Evolutionary conservation across 2,113 vertebrate genomes (phyloP), one percentile per base, ranked within the genome.

Genomic region (Trochalopteron elliotii): DNA sequence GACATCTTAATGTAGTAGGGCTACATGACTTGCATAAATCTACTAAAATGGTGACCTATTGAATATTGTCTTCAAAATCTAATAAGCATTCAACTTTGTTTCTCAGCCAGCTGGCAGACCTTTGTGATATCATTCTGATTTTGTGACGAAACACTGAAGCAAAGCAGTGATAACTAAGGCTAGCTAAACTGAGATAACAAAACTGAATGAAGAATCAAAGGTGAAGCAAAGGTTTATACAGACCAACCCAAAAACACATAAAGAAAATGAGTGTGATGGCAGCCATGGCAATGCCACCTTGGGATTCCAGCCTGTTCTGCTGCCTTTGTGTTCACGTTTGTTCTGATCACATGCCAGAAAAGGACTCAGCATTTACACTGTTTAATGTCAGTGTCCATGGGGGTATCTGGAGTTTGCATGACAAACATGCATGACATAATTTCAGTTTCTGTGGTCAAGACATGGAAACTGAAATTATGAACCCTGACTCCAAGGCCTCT

Each of bases 1-100:
- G 90, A 90, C 33, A 71, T 81, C 79, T 81, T 45, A 67, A 12
- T 86, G 72, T 81, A 92, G 86, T 63, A 70, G 27, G n/a, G n/a
- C 76, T 89, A 74, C 89, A 90, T 92, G 95, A 93, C 93, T 97
- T 92, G 94, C 94, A 96, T 90, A 95, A 95, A 95, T 96, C 68
- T 92, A n/a, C 83, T 79, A 78, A 85, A 96, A 90, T 19, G 13
- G 35, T 93, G 82, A 50, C 30, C 64, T 69, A n/a, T 25, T 75
- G 56, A 61, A n/a, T 59, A 53, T 63, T 95, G 64, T 64, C 52
- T 88, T 71, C 56, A 81, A 80, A 90, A 68, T 68, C 47, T 63
- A 90, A 77, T 78, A 86, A 81, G 42, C 33, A 28, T 80, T 76
- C 79, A 67, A 42, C 47, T 77, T 72, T 21, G 13, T 55, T 87